Base-by-base conservation (phyloP, 2,113 vertebrate species). In the Xyrauchen texanus region DNA sequence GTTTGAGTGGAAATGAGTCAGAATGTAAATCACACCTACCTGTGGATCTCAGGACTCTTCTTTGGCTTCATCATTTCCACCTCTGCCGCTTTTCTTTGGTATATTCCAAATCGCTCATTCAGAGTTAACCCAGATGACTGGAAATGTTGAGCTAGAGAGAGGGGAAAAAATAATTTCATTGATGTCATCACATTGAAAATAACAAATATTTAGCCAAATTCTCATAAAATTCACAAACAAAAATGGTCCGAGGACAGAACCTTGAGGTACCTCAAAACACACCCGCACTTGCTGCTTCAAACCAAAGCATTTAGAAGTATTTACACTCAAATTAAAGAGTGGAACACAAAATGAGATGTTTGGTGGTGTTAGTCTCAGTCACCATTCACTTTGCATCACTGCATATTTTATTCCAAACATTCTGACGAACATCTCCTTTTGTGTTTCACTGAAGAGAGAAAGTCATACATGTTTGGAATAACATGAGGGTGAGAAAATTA, bases 31-130 rank as follows among this genome's bases (percentile, higher is more conserved):
- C 4, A 4, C 4, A 3, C 16, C 8, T 85, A 99, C 98, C 98
- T 98, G 94, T 99, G 97, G 92, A 99, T 99, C 92, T 99, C 98
- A 87, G 98, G 98, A 87, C 98, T 99, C 92, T 98, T 98, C 83
- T 95, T 95, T 88, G 95, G 94, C 93, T 95, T 98, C 91, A 94
- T 94, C 87, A 95, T 93, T 87, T 98, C 98, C 85, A 93, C 93
- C 87, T 98, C 96, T 81, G 94, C 95, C 86, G 96, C 94, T 93
- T 94, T 97, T 91, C 97, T 97, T 94, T 98, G 93, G 91, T 99
- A 99, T 91, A 98, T 95, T 92, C 97, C 96, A 94, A 99, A 99
- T 46, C 98, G 95, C 84, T 99, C 98, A 53, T 96, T 98, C 88
- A 99, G 89, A 81, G 95, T 96, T 93, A 99, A 95, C 89, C 94